Conservation (phyloP, 2,888 invertebrate genomes). For the Leptinotarsa juncta region DNA sequence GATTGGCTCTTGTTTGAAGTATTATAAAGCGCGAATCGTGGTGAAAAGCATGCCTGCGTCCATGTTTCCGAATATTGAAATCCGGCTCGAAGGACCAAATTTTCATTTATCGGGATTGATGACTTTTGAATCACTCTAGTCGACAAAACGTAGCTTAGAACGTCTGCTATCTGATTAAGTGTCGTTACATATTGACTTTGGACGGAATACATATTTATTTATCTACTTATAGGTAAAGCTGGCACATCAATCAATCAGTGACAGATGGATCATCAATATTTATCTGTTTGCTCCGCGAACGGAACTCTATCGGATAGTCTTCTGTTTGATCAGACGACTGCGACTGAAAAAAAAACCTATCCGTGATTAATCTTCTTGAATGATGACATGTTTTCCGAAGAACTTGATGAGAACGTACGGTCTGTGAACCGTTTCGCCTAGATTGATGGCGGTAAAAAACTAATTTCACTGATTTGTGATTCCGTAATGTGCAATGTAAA, state of each 20-base stretch:
- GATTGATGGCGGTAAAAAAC: too few relatives aligned
- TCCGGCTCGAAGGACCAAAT: background rate
- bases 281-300: slow-evolving; percentile 9
- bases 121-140: background rate
- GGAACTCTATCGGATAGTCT: background rate
- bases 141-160: background rate
- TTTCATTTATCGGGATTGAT: background rate
- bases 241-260: slow-evolving; percentile 7
- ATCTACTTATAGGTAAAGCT: background rate
- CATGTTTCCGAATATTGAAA: background rate
- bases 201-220: slow-evolving; percentile 15
- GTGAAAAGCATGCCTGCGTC: too few relatives aligned
- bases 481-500: too few relatives aligned
- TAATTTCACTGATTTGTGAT: too few relatives aligned
- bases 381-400: background rate
- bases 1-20: too few relatives aligned
- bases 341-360: background rate
- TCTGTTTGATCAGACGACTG: slow-evolving; percentile 7
- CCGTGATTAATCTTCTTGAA: slow-evolving; percentile 9
- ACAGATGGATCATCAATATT: slow-evolving; percentile 18
- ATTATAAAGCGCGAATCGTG: too few relatives aligned
- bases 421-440: too few relatives aligned
- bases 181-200: slow-evolving; percentile 8
- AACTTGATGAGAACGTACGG: background rate
- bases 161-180: background rate